phyloP scores from a whole-genome alignment of 2,113 vertebrate species.

The Dryoscopus gambensis region DNA sequence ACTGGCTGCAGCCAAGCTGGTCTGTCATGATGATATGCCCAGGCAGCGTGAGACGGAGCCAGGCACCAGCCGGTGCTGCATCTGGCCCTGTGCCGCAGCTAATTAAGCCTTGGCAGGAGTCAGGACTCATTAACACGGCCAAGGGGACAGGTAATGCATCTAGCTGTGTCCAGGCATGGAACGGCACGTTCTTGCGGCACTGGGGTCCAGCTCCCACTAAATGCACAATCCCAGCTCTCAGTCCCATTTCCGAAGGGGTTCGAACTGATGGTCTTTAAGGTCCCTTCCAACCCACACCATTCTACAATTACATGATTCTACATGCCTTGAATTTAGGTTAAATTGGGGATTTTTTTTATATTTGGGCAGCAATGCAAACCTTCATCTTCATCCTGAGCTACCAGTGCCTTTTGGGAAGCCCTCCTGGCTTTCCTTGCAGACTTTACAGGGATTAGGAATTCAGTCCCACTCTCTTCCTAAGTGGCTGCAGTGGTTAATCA shows the following conservation, averaged over 20 bases:
- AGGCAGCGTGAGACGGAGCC: neutral
- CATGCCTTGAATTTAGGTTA: neutral
- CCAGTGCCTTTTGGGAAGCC: neutral
- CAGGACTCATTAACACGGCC: neutral
- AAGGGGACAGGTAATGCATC: neutral
- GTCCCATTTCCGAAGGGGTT: neutral
- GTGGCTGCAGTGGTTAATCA: neutral
- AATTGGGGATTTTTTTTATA: neutral
- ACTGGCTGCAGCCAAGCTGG: neutral
- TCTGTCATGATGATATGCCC: neutral
- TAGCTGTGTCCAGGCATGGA: fast-evolving
- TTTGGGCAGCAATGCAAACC: neutral
- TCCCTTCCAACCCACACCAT: neutral
- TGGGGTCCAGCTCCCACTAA: neutral
- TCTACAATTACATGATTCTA: neutral
- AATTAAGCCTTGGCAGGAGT: neutral
- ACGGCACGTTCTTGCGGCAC: neutral
- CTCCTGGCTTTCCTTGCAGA: neutral
- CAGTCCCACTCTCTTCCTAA: neutral
- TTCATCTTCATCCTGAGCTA: neutral
- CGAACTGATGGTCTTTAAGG: neutral
- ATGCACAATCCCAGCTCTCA: fast-evolving
- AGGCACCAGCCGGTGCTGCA: neutral
- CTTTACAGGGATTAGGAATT: neutral
- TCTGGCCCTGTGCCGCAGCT: neutral